Conservation (phyloP, 2,888 invertebrate species). For the Odontothrips loti region DNA sequence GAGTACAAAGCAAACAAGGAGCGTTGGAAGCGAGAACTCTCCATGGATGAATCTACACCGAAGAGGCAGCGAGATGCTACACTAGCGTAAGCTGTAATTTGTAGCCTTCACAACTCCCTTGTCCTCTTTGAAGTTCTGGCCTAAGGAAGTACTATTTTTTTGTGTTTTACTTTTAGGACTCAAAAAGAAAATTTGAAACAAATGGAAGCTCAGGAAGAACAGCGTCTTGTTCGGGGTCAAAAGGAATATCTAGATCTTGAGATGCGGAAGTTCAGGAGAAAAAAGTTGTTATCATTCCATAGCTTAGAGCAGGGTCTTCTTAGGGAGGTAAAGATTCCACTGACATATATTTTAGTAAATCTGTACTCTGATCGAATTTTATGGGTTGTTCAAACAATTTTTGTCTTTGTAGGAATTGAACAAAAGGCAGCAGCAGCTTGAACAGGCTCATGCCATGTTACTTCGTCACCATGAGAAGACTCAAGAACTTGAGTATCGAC, state of each 20-base stretch:
- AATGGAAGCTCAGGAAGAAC: constrained; percentile 86
- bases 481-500: constrained; percentile 90
- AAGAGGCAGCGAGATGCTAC: constrained; percentile 87
- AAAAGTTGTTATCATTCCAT: constrained; percentile 80
- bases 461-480: constrained; percentile 95
- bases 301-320: constrained; percentile 87
- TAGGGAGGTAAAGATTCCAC: constrained; percentile 62
- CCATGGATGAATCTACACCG: constrained; percentile 86
- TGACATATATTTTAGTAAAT: not conserved
- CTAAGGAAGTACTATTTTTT: not conserved
- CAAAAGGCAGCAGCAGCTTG: constrained; percentile 90
- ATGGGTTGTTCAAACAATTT: not conserved
- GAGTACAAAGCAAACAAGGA: constrained; percentile 97
- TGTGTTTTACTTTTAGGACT: constrained; percentile 52
- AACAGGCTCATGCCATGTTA: constrained; percentile 91
- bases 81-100: constrained; percentile 59
- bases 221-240: constrained; percentile 79
- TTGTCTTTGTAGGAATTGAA: constrained; percentile 71
- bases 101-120: too few relatives aligned
- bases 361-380: too few relatives aligned
- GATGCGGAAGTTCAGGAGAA: constrained; percentile 85
- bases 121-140: not conserved
- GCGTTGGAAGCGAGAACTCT: constrained; percentile 89
- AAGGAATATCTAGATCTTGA: constrained; percentile 88
- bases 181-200: constrained; percentile 90